Evolutionary conservation across 2,888 invertebrate genomes (phyloP).

Genomic region (Zhengitettix transpicula): DNA sequence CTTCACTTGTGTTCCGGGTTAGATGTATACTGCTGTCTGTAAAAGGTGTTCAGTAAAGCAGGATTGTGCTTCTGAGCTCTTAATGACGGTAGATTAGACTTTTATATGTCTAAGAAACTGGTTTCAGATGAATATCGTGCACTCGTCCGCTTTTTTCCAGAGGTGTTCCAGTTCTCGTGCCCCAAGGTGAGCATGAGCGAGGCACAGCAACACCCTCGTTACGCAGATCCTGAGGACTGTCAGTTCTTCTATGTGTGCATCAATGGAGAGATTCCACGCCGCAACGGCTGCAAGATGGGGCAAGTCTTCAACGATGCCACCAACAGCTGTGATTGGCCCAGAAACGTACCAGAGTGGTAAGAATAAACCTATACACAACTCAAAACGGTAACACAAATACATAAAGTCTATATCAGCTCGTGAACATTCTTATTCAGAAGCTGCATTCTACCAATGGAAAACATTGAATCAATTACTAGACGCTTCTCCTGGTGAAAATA

Average conservation of each 20-base stretch:
- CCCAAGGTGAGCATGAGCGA: slow-evolving; percentile 57
- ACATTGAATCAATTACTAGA: too few relatives aligned
- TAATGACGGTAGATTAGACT: too few relatives aligned
- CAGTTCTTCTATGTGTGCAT: slow-evolving; percentile 87
- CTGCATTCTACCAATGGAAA: too few relatives aligned
- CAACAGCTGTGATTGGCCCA: slow-evolving; percentile 70
- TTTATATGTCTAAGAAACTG: not conserved
- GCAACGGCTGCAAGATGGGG: slow-evolving; percentile 75
- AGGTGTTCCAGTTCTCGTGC: slow-evolving; percentile 69
- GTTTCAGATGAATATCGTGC: not conserved
- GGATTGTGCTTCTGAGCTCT: too few relatives aligned
- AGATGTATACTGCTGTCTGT: too few relatives aligned
- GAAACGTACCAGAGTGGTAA: slow-evolving; percentile 78
- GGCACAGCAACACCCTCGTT: slow-evolving; percentile 66
- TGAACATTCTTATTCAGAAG: too few relatives aligned
- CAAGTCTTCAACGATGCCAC: slow-evolving; percentile 72
- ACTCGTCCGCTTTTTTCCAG: slow-evolving; percentile 23
- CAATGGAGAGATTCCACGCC: slow-evolving; percentile 66
- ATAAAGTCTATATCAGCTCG: too few relatives aligned
- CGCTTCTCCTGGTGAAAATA: too few relatives aligned
- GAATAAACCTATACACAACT: too few relatives aligned
- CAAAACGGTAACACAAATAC: too few relatives aligned
- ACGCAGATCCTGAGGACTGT: slow-evolving; percentile 75
- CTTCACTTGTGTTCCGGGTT: too few relatives aligned
- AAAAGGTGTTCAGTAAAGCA: too few relatives aligned